Evolutionary conservation across 2,113 vertebrate species (phyloP).

Genomic region (Oostethus manadensis): DNA sequence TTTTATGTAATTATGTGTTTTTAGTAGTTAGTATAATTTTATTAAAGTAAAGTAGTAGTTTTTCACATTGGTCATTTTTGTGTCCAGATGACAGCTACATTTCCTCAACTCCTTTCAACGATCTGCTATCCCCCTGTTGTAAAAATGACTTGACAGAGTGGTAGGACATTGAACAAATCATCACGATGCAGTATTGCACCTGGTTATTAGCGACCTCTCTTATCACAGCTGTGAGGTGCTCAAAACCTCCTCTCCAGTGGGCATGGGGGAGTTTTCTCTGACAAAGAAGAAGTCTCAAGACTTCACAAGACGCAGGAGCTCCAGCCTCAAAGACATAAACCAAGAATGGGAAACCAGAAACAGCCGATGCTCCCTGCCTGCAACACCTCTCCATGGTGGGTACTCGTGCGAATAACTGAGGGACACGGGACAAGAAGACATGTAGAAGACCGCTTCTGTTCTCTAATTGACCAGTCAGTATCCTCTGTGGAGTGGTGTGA

Average conservation of each 20-base stretch:
- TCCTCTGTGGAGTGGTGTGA: not conserved
- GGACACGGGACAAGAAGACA: too few relatives aligned
- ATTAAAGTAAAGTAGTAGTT: too few relatives aligned
- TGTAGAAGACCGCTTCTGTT: not conserved
- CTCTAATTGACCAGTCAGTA: not conserved
- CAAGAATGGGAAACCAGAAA: slow-evolving; percentile 76
- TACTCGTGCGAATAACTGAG: slow-evolving; percentile 11
- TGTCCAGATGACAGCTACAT: slow-evolving; percentile 53
- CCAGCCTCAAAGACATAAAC: slow-evolving; percentile 86
- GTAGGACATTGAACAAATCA: slow-evolving; percentile 11
- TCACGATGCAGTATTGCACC: not conserved
- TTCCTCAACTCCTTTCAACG: slow-evolving; percentile 44
- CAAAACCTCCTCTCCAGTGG: slow-evolving; percentile 45
- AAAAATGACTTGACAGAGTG: slow-evolving; percentile 36
- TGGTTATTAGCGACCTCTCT: slow-evolving; percentile 12
- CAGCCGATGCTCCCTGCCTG: slow-evolving; percentile 85
- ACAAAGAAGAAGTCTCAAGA: slow-evolving; percentile 51
- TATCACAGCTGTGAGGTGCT: slow-evolving; percentile 16
- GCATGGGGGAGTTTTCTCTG: slow-evolving; percentile 72
- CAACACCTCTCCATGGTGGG: slow-evolving; percentile 84
- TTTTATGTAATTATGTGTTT: not conserved
- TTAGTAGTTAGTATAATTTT: too few relatives aligned
- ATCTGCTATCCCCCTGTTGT: slow-evolving; percentile 42
- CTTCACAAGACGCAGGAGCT: slow-evolving; percentile 86
- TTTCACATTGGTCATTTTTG: not conserved